Percentiles rank a stretch among this genome's conserved stretches.
phyloP scores from a whole-genome alignment of 2,113 vertebrate species.

The Megalops atlanticus region DNA sequence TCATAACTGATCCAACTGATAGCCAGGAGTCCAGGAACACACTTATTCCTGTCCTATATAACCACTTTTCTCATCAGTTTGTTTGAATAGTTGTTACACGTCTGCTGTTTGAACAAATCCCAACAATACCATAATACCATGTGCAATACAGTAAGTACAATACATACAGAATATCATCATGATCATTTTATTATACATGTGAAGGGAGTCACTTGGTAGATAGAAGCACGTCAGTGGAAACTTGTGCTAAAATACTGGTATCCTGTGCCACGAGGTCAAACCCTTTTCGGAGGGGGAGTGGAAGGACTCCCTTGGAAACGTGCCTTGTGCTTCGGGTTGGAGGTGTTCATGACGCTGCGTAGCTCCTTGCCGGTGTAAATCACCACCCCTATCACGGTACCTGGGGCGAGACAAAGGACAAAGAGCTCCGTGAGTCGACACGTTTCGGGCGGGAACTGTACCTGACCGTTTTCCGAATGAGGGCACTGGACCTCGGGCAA shows the following conservation, averaged over 20 bases:
- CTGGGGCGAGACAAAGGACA: conserved; percentile 55
- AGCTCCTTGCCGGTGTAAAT: conserved; percentile 94
- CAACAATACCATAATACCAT: too few relatives aligned
- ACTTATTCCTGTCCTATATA: too few relatives aligned
- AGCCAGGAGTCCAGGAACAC: too few relatives aligned
- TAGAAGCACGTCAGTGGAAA: too few relatives aligned
- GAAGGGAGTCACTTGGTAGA: too few relatives aligned
- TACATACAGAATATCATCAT: neutral
- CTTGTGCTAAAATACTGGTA: too few relatives aligned
- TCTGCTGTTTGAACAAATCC: too few relatives aligned
- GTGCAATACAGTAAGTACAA: neutral
- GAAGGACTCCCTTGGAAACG: neutral
- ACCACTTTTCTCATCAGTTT: too few relatives aligned
- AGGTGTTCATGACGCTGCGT: conserved; percentile 97
- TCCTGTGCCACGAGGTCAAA: too few relatives aligned
- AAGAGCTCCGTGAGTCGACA: neutral
- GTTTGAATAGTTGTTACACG: too few relatives aligned
- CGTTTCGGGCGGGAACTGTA: neutral
- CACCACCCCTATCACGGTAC: conserved; percentile 94
- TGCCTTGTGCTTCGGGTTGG: conserved; percentile 95
- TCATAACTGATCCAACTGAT: too few relatives aligned
- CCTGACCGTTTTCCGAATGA: neutral
- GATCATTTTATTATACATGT: neutral
- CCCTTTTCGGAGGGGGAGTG: neutral
- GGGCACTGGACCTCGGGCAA: neutral